Percentiles rank a stretch among this genome's conserved stretches.
These are phyloP conservation scores for Pinna nobilis DNA, from an alignment of 1,140 invertebrate genomes.

Conservation along the genomic window DNA sequence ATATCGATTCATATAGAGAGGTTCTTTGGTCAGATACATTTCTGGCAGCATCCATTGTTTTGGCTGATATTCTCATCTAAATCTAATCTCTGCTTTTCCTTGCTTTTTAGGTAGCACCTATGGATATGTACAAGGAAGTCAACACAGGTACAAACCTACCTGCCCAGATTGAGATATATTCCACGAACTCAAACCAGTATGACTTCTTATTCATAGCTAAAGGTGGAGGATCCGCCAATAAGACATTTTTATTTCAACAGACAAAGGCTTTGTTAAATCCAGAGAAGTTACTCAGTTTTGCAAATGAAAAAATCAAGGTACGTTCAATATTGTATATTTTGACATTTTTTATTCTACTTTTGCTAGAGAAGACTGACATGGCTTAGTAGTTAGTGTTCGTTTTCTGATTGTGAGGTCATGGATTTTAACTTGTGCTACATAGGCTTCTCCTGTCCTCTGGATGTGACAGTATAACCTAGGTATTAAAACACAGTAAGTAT, in stretches of 20 bases:
- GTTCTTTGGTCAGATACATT: too few species aligned
- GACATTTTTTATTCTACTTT: background rate
- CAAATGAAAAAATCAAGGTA: slow-evolving; percentile 75
- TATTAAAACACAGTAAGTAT: too few species aligned
- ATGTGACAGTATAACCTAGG: too few species aligned
- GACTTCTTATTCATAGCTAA: slow-evolving; percentile 76
- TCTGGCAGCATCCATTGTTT: too few species aligned
- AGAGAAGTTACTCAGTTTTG: slow-evolving; percentile 72
- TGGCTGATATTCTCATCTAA: too few species aligned
- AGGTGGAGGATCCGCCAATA: slow-evolving; percentile 76
- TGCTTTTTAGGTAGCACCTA: slow-evolving; percentile 70
- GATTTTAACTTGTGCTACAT: too few species aligned
- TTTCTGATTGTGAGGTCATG: too few species aligned
- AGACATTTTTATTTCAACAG: slow-evolving; percentile 75
- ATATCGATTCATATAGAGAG: too few species aligned
- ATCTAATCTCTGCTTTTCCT: too few species aligned
- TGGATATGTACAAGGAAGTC: slow-evolving; percentile 74
- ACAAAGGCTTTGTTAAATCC: slow-evolving; percentile 75
- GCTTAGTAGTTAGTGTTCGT: too few species aligned
- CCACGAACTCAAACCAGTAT: slow-evolving; percentile 70
- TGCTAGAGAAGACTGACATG: too few species aligned
- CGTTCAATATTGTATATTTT: background rate
- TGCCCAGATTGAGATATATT: slow-evolving; percentile 75
- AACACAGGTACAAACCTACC: slow-evolving; percentile 75
- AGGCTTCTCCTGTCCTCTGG: too few species aligned